phyloP scores from a whole-genome alignment of 2,797 vertebrate species.

The Megaceryle alcyon region DNA sequence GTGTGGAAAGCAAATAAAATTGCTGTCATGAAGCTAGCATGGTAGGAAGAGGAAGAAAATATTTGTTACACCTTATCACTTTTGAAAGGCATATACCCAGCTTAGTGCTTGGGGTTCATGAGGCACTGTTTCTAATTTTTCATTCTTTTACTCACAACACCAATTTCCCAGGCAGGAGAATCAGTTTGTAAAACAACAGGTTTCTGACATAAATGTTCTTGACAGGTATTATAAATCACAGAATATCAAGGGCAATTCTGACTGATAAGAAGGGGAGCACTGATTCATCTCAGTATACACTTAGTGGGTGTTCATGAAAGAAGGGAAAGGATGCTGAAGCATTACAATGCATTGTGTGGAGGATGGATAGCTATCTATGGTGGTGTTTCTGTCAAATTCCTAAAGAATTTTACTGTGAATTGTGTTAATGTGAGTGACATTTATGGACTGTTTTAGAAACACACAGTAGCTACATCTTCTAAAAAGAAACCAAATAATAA shows the following conservation, averaged over 20 bases:
- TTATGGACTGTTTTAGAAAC: neutral
- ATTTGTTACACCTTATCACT: neutral
- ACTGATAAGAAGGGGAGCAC: neutral
- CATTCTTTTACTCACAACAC: neutral
- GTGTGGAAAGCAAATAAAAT: neutral
- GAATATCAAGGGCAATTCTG: accelerated
- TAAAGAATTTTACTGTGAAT: neutral
- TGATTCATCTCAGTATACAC: neutral
- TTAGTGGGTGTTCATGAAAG: neutral
- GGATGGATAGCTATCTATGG: neutral
- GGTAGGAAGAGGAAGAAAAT: neutral
- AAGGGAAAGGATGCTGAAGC: neutral
- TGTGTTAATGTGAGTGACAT: neutral
- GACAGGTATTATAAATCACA: neutral
- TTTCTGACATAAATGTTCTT: neutral
- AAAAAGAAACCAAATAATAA: neutral
- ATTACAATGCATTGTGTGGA: neutral
- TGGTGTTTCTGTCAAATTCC: neutral
- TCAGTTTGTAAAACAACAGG: neutral
- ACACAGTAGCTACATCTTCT: neutral
- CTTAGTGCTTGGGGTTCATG: neutral
- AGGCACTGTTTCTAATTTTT: neutral
- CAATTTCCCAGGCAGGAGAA: neutral
- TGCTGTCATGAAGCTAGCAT: neutral
- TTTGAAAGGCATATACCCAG: neutral